Base-by-base conservation (phyloP, 2,113 vertebrate species). In the Campylomormyrus numenius region DNA sequence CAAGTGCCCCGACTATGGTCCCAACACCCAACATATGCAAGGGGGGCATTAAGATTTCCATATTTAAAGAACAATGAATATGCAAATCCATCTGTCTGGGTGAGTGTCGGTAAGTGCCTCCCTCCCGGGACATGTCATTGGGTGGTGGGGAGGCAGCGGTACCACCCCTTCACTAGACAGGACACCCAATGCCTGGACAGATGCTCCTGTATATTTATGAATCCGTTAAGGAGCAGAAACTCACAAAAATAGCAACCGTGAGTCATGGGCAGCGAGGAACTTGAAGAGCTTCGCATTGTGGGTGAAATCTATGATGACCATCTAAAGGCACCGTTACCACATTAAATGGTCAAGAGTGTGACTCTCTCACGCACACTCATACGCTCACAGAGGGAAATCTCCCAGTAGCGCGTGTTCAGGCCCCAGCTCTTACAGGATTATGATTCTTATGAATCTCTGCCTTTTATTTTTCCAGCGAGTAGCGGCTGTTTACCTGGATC, bases 121-220 rank as follows among this genome's bases (percentile, higher is more conserved):
- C 94, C 94, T 92, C 91, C 92, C 92, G 94, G 93, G 94, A 92
- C 90, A 92, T 94, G 94, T 95, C 95, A 95, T 89, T 35, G 52
- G 77, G 91, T 90, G 52, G 92, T 94, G 92, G 93, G 92, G 92
- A 48, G 92, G 92, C 93, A 91, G 53, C 94, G 92, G 92, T 89
- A 92, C 91, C 91, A 89, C 93, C 94, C 94, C 93, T 93, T 92
- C 91, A 58, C 52, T 58, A n/a, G 88, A 88, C 90, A 90, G 85
- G 49, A 89, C 88, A 89, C 85, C 56, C 90, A 85, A 88, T 90
- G 88, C 49, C 66, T 77, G 87, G 92, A 94, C 96, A 96, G 95
- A 94, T 96, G 95, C 94, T 95, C 90, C 89, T 96, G 95, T 96
- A 94, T 96, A 96, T 96, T 95, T 95, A 96, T 96, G 94, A 96